Evolutionary conservation across 2,888 invertebrate genomes (phyloP), one percentile per base, ranked within the genome.

Genomic region (Trilocha varians): DNA sequence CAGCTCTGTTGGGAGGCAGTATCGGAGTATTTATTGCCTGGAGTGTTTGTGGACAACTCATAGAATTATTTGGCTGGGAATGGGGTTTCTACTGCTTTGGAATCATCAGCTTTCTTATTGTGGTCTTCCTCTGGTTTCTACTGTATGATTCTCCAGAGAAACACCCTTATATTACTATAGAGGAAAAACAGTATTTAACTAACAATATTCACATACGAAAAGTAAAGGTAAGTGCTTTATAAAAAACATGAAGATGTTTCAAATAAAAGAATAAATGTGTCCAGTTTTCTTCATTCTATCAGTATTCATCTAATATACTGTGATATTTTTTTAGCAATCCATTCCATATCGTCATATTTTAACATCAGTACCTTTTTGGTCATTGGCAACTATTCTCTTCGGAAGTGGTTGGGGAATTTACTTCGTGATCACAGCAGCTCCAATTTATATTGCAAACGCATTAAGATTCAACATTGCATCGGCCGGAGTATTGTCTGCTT

Each of bases 81-180:
- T 84, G 79, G 77, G 89, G 86, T 1, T 90, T 88, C 71, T 88
- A 89, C 32, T 34, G 0, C 48, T 83, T 1, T 89, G 89, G 86
- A 77, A 47, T 53, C 79, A n/a, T 45, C 87, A 14, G 80, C 87
- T 0, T 76, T 73, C 3, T 44, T 3, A 36, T 41, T 17, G 1
- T 40, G 8, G 11, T 33, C 0, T 8, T 46, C 1, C 17, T 45
- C 5, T 50, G 48, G 42, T 46, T 42, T 32, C 34, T 38, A 14
- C 38, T 48, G 1, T 48, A 42, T 4, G 88, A 90, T 56, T 79
- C 78, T 33, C 90, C 90, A 0, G 70, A 66, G 0, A 65, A 78
- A 39, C 88, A 89, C 53, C 79, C 71, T 1, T 70, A 77, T 13
- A 90, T 89, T 33, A 66, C 68, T 1, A 56, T 13, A 4, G 6